Percentiles rank a stretch among this genome's conserved stretches.
Conservation (phyloP, 2,797 vertebrate species). For the Pteronotus mesoamericanus region DNA sequence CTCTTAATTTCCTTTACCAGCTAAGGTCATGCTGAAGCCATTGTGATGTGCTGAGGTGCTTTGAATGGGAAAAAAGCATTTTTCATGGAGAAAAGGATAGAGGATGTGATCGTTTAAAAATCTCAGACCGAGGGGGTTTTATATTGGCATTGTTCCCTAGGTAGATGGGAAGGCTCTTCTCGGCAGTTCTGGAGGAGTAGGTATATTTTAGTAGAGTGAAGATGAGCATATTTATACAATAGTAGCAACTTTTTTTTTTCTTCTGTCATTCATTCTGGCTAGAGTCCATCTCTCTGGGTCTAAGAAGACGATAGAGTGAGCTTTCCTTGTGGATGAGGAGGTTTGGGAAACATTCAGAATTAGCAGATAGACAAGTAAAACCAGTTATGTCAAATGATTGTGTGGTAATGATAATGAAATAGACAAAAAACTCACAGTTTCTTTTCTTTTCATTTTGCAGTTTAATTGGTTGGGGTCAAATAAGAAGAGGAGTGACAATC, state of each 20-base stretch:
- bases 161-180: neutral
- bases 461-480: slow-evolving; percentile 99
- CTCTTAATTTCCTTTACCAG: neutral
- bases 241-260: neutral
- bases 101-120: neutral
- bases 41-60: neutral
- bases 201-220: neutral
- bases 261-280: neutral
- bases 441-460: slow-evolving; percentile 81
- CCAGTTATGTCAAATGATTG: neutral
- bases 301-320: neutral
- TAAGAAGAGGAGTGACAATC: slow-evolving; percentile 99
- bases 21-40: neutral
- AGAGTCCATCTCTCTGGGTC: neutral
- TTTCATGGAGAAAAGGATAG: neutral
- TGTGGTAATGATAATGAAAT: slow-evolving; percentile 26
- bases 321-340: neutral
- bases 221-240: neutral
- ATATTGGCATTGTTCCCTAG: neutral
- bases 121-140: neutral
- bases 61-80: neutral
- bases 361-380: slow-evolving; percentile 21
- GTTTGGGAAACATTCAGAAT: slow-evolving; percentile 8
- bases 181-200: neutral
- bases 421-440: slow-evolving; percentile 7